phyloP scores from a whole-genome alignment of 2,797 vertebrate species.

The Paguma larvata region DNA sequence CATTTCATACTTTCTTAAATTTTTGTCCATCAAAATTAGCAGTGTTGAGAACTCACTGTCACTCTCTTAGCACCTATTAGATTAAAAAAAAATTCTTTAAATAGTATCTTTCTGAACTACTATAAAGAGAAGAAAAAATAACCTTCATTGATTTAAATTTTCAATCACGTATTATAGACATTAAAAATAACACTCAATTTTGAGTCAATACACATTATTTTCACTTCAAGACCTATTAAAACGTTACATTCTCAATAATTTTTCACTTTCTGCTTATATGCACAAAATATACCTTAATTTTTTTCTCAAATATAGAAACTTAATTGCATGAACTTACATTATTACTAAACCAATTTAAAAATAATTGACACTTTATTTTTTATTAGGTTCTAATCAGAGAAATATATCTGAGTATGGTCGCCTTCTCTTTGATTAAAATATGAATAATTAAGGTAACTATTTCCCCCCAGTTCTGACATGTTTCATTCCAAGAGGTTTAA shows the following conservation, averaged over 20 bases:
- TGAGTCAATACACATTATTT: constrained; percentile 23
- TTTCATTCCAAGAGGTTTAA: not conserved
- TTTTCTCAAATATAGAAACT: not conserved
- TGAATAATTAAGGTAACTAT: not conserved
- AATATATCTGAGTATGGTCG: not conserved
- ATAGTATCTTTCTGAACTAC: not conserved
- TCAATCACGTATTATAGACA: not conserved
- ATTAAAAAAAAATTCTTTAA: not conserved
- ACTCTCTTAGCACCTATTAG: not conserved
- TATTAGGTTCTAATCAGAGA: not conserved
- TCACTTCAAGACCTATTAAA: not conserved
- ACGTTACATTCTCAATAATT: not conserved
- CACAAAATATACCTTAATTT: not conserved
- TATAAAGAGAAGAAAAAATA: not conserved
- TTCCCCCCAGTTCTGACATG: not conserved
- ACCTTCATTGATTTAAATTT: not conserved
- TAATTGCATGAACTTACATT: not conserved
- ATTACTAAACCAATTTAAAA: not conserved
- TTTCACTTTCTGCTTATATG: not conserved
- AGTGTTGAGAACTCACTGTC: not conserved
- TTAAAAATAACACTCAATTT: not conserved
- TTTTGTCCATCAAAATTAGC: not conserved
- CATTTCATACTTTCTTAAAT: not conserved
- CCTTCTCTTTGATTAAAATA: not conserved
- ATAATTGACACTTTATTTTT: not conserved